Percentiles rank a stretch among this genome's conserved stretches.
phyloP scores from a whole-genome alignment of 2,113 vertebrate species.

The Megatriorchis doriae region DNA sequence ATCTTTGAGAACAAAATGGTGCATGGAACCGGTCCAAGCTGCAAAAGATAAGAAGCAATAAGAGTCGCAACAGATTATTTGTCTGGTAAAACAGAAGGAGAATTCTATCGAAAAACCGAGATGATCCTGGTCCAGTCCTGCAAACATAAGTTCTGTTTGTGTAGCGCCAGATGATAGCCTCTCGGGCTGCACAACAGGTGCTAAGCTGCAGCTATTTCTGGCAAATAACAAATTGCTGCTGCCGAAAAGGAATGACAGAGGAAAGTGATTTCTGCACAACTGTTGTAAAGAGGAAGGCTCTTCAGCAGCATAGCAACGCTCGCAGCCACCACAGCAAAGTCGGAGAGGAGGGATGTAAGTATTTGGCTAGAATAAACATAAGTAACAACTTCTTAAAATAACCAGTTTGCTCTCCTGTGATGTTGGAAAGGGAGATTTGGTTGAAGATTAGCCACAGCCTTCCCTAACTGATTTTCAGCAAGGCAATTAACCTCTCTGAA shows the following conservation, averaged over 20 bases:
- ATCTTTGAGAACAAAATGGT: constrained; percentile 79
- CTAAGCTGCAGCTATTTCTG: constrained; percentile 58
- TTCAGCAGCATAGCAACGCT: background rate
- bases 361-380: background rate
- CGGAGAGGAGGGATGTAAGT: background rate
- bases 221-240: background rate
- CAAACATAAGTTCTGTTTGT: constrained; percentile 45
- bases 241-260: background rate
- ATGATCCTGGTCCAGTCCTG: constrained; percentile 49
- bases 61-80: constrained; percentile 78
- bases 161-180: constrained; percentile 57
- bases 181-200: constrained; percentile 62
- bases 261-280: background rate
- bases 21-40: constrained; percentile 69
- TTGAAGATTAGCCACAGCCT: constrained; percentile 9
- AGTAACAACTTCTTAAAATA: background rate
- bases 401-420: background rate
- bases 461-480: background rate
- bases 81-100: constrained; percentile 78
- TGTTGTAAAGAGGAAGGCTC: background rate
- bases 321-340: fast-evolving
- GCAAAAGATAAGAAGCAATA: constrained; percentile 72
- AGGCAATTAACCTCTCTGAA: background rate
- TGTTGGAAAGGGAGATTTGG: background rate
- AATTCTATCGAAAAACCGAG: constrained; percentile 37